Evolutionary conservation across 2,888 invertebrate species (phyloP).

Genomic region (Sinodicranocentrus sp.): DNA sequence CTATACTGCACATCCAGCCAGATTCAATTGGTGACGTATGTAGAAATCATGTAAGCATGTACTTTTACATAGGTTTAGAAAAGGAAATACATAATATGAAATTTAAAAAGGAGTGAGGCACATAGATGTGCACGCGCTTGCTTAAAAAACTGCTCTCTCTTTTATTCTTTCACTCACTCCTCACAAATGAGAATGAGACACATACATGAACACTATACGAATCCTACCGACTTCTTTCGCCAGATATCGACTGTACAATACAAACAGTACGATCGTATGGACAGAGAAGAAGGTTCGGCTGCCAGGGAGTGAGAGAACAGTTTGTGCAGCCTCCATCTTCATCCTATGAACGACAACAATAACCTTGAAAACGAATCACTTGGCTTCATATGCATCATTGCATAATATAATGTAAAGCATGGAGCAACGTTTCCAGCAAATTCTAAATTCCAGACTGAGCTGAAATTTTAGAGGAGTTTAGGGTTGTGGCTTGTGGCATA

Average conservation of each 20-base stretch:
- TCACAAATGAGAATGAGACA: neutral
- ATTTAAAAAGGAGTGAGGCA: no score
- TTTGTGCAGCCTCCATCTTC: constrained; percentile 41
- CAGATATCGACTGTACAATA: neutral
- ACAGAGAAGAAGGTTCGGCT: neutral
- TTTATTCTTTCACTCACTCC: neutral
- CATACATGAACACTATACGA: neutral
- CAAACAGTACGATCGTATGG: neutral
- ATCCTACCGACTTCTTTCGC: neutral
- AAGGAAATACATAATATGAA: no score
- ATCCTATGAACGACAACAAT: constrained; percentile 53
- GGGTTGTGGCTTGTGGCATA: no score
- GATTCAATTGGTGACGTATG: no score
- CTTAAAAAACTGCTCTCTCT: neutral
- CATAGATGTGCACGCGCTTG: neutral
- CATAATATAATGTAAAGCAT: neutral
- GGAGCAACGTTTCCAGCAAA: no score
- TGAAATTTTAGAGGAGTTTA: no score
- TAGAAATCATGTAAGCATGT: no score
- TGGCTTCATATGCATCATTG: neutral
- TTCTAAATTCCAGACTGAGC: no score
- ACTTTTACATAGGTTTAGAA: no score
- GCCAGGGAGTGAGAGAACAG: neutral
- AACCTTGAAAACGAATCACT: constrained; percentile 56
- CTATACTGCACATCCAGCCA: no score